Evolutionary conservation across 2,888 invertebrate genomes (phyloP).

Genomic region (Odontocerum albicorne): DNA sequence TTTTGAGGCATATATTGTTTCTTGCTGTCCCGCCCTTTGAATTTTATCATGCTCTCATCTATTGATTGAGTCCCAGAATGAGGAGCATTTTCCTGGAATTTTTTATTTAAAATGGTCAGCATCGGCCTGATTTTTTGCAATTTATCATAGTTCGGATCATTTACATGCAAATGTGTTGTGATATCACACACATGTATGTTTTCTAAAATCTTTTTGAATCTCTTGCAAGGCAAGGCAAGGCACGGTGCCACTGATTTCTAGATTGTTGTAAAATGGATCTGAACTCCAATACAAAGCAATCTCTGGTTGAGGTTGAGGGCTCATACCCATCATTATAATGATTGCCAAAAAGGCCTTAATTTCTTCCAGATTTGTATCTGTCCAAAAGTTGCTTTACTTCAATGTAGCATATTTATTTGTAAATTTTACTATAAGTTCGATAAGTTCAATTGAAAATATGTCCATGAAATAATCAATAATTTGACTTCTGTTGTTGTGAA

Average conservation of each 20-base stretch:
- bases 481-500: conserved; percentile 1
- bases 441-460: conserved; percentile 26
- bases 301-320: conserved; percentile 28
- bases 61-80: not conserved
- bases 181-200: conserved; percentile 26
- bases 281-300: conserved; percentile 31
- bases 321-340: conserved; percentile 30
- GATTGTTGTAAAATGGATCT: conserved; percentile 32
- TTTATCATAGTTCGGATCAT: conserved; percentile 21
- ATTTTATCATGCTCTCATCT: conserved; percentile 31
- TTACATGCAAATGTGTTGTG: conserved; percentile 17
- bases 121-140: conserved; percentile 29
- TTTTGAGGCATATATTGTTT: conserved; percentile 38
- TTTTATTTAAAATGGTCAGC: conserved; percentile 30
- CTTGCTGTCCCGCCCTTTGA: conserved; percentile 32
- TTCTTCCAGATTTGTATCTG: conserved; percentile 25
- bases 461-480: conserved; percentile 22
- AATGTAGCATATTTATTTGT: conserved; percentile 30
- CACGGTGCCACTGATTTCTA: conserved; percentile 10
- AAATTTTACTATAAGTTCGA: conserved; percentile 13
- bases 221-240: conserved; percentile 9
- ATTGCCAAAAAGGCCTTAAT: conserved; percentile 31
- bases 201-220: conserved; percentile 27
- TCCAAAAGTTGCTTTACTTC: conserved; percentile 25
- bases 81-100: conserved; percentile 1